phyloP scores from a whole-genome alignment of 1,140 invertebrate genomes.

The Acromyrmex charruanus region DNA sequence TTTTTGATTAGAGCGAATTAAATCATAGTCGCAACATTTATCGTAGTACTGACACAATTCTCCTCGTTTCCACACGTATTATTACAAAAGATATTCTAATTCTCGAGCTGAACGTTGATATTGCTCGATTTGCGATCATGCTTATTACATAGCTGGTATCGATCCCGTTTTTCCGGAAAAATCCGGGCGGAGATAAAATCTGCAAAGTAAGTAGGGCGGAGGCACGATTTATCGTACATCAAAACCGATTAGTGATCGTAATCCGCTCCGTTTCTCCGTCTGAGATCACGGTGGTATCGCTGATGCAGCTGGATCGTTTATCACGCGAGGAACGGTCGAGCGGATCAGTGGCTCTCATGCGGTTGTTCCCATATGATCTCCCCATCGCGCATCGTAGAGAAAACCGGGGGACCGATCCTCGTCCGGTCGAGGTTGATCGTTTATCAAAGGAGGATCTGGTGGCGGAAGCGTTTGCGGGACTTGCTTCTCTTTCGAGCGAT shows the following conservation, averaged over 20 bases:
- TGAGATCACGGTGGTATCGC: conserved; percentile 67
- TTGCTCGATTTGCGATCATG: conserved; percentile 37
- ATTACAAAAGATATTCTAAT: not conserved
- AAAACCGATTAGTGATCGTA: conserved; percentile 72
- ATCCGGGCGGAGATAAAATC: conserved; percentile 52
- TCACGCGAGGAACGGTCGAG: conserved; percentile 68
- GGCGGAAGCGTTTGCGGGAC: conserved; percentile 68
- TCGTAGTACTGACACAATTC: not conserved
- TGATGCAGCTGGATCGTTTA: conserved; percentile 72
- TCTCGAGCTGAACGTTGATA: conserved; percentile 5
- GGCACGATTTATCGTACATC: conserved; percentile 68
- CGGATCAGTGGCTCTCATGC: conserved; percentile 66
- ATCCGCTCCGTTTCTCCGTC: conserved; percentile 71
- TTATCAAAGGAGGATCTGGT: conserved; percentile 68
- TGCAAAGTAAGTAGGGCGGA: conserved; percentile 59
- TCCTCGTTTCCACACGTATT: not conserved
- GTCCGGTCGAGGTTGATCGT: conserved; percentile 61
- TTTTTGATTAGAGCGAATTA: not conserved
- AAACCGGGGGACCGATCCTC: conserved; percentile 20
- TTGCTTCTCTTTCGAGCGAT: conserved; percentile 53
- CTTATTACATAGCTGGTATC: conserved; percentile 25
- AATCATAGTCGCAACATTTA: conserved; percentile 22
- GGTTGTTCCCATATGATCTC: conserved; percentile 29
- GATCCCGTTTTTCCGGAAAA: conserved; percentile 44
- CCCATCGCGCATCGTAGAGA: not conserved